Conservation (phyloP, 2,113 vertebrate species). For the Lagopus leucura region DNA sequence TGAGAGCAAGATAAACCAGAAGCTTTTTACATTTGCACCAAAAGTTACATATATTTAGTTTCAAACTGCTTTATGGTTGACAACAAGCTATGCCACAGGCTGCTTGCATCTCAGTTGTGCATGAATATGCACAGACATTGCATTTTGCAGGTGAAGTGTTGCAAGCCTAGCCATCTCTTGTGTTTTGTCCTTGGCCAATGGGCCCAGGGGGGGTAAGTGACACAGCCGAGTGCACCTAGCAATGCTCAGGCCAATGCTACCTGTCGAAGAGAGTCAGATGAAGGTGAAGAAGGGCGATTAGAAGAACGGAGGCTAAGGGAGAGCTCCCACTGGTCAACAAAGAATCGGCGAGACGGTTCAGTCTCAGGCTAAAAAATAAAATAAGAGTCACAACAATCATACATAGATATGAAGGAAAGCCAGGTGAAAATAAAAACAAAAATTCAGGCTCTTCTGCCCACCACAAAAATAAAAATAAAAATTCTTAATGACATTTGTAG, state of each 20-base stretch:
- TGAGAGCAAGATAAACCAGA: background rate
- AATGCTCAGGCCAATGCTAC: slow-evolving; percentile 77
- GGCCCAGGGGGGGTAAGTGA: slow-evolving; percentile 14
- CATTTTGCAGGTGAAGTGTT: slow-evolving; percentile 10
- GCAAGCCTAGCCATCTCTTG: slow-evolving; percentile 13
- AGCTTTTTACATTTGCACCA: background rate
- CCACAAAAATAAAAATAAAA: background rate
- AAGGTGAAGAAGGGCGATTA: slow-evolving; percentile 79
- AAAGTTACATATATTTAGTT: background rate
- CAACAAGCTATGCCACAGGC: background rate
- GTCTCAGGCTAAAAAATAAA: slow-evolving; percentile 84
- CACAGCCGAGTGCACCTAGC: slow-evolving; percentile 16
- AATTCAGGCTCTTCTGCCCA: background rate
- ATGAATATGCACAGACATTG: background rate
- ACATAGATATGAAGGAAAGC: background rate
- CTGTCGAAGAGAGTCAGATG: slow-evolving; percentile 88
- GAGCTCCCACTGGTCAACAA: slow-evolving; percentile 90
- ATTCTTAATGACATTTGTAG: background rate
- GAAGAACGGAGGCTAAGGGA: slow-evolving; percentile 79
- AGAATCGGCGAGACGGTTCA: slow-evolving; percentile 85
- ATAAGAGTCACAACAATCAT: slow-evolving; percentile 50
- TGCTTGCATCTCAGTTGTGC: background rate
- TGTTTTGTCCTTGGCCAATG: background rate
- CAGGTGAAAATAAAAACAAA: background rate
- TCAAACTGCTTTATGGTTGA: background rate